A percentile compares a stretch with the other conserved stretches of the same genome.
Conservation (phyloP, 2,888 invertebrate species). For the Nemapogon koenigi region DNA sequence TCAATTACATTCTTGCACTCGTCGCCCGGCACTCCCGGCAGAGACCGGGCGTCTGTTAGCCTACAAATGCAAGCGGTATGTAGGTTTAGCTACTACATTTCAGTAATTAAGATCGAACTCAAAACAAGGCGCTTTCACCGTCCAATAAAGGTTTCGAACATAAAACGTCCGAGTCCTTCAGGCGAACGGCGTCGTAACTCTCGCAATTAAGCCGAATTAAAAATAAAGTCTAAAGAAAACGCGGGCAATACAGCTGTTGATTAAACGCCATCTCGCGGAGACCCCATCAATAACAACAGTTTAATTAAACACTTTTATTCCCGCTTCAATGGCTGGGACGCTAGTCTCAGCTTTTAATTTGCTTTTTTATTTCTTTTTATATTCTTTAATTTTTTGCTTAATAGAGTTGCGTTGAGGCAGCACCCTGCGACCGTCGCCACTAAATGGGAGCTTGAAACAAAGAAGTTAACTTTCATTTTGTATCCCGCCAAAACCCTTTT, state of each 20-base stretch:
- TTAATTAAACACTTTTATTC: constrained; percentile 62
- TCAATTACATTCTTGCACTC: constrained; percentile 59
- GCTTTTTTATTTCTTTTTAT: constrained; percentile 34
- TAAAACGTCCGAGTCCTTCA: constrained; percentile 38
- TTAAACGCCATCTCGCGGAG: constrained; percentile 60
- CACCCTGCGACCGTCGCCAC: constrained; percentile 20
- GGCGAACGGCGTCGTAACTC: constrained; percentile 44
- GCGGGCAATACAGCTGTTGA: constrained; percentile 38
- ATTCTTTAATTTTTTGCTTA: constrained; percentile 33
- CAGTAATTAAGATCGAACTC: constrained; percentile 34
- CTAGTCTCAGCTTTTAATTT: constrained; percentile 45
- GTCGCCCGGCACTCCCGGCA: background rate
- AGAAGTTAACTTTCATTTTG: constrained; percentile 16
- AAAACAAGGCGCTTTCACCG: constrained; percentile 15
- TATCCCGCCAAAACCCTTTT: background rate
- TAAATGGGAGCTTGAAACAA: constrained; percentile 31
- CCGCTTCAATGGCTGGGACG: constrained; percentile 42
- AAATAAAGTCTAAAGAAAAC: constrained; percentile 49
- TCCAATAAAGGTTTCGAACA: constrained; percentile 37
- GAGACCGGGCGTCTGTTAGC: constrained; percentile 35
- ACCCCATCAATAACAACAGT: constrained; percentile 61
- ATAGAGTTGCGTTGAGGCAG: constrained; percentile 32
- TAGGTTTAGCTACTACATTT: constrained; percentile 14
- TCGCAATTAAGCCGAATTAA: constrained; percentile 58
- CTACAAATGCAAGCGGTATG: no score